A percentile compares a stretch with the other conserved stretches of the same genome.
phyloP scores from a whole-genome alignment of 2,113 vertebrate species.

The Equus quagga region DNA sequence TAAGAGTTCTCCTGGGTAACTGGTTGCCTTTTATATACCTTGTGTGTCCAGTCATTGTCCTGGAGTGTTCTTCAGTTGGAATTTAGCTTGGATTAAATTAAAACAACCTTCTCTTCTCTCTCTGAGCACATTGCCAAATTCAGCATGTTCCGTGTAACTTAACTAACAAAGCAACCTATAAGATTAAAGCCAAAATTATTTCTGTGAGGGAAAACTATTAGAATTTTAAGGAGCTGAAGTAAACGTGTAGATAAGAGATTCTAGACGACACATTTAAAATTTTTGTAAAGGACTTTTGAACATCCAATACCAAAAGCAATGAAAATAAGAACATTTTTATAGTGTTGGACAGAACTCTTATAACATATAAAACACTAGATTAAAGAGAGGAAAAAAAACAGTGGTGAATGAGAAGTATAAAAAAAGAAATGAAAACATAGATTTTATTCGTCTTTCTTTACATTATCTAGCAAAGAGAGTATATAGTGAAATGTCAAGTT shows the following conservation, averaged over 20 bases:
- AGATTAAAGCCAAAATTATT: neutral
- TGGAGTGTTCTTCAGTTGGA: neutral
- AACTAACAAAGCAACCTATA: neutral
- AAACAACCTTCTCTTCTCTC: neutral
- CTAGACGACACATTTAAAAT: neutral
- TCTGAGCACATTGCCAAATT: neutral
- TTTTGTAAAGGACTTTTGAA: constrained; percentile 15
- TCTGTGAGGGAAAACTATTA: neutral
- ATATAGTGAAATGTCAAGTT: neutral
- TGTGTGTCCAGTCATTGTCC: neutral
- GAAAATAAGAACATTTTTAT: neutral
- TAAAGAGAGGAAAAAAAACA: neutral
- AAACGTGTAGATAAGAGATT: neutral
- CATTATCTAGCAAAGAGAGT: neutral
- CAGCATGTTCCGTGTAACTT: neutral
- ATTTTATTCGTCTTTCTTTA: neutral
- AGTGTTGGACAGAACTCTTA: neutral
- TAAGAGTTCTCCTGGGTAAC: neutral
- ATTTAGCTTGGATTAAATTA: neutral
- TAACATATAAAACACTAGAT: neutral
- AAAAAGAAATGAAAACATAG: neutral
- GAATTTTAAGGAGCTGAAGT: constrained; percentile 11
- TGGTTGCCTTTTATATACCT: neutral
- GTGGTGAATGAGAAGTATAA: neutral
- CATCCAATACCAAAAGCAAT: neutral